Evolutionary conservation across 2,113 vertebrate genomes (phyloP).

Genomic region (Falcunculus frontatus): DNA sequence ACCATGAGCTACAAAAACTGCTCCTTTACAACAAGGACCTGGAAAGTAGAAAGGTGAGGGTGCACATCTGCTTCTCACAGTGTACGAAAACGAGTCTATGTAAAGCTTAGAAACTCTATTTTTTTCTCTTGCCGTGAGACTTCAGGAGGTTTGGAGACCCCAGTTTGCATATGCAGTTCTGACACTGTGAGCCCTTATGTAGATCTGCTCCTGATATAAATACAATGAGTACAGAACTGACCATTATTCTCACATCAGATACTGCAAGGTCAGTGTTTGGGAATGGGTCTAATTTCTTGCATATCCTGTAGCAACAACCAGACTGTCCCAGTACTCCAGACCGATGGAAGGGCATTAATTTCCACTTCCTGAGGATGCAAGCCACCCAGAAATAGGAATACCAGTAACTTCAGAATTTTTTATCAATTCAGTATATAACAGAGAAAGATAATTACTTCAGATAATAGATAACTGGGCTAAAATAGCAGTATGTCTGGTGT

Average conservation of each 20-base stretch:
- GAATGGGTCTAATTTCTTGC: background rate
- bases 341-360: background rate
- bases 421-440: background rate
- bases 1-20: background rate
- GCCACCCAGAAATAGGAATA: background rate
- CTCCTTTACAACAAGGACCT: background rate
- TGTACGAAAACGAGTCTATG: background rate
- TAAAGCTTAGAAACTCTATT: background rate
- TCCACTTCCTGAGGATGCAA: background rate
- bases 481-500: background rate
- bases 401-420: background rate
- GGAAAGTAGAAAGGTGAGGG: background rate
- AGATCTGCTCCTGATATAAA: background rate
- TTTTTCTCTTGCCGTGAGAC: background rate
- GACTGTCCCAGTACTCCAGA: background rate
- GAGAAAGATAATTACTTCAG: background rate
- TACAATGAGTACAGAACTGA: background rate
- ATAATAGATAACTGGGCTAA: background rate
- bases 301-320: background rate
- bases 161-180: rapidly evolving
- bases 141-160: background rate
- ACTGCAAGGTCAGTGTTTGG: background rate
- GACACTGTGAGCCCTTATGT: background rate
- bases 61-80: background rate
- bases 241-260: background rate